A percentile compares a stretch with the other conserved stretches of the same genome.
These are phyloP conservation scores for Acanthacorydalis orientalis DNA, from an alignment of 2,888 invertebrate genomes.

Conservation along the genomic window DNA sequence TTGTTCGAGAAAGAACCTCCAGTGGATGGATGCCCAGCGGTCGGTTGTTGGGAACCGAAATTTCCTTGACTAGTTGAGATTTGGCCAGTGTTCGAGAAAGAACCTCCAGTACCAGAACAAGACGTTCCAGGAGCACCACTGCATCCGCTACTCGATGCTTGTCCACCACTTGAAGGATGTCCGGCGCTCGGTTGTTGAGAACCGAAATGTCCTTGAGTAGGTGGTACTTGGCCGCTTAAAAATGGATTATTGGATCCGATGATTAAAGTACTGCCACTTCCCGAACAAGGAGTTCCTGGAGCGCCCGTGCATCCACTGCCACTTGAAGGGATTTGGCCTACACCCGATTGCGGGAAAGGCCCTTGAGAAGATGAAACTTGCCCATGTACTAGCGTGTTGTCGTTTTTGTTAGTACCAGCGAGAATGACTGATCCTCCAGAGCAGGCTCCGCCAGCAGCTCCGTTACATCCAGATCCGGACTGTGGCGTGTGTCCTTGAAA, in stretches of 20 bases:
- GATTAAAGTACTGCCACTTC: constrained; percentile 8
- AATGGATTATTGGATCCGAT: constrained; percentile 16
- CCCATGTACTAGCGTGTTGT: neutral
- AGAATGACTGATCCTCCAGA: constrained; percentile 1
- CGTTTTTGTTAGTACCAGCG: neutral
- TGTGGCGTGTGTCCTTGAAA: constrained; percentile 3
- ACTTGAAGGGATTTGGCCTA: neutral
- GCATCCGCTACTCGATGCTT: neutral
- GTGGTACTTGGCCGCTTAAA: constrained; percentile 14
- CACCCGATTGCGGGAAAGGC: neutral
- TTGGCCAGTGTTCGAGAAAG: neutral
- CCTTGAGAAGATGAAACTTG: neutral
- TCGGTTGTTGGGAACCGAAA: neutral
- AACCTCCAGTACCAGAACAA: neutral
- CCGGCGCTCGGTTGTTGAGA: neutral
- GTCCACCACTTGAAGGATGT: no score
- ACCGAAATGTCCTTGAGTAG: constrained; percentile 3
- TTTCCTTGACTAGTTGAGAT: neutral
- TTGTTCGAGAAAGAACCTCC: neutral
- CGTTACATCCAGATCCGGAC: constrained; percentile 1
- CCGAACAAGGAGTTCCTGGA: constrained; percentile 7
- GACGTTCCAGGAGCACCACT: neutral
- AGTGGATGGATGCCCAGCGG: neutral
- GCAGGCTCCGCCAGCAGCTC: constrained; percentile 1
- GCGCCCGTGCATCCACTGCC: neutral